Evolutionary conservation across 1,140 invertebrate species (phyloP).

Genomic region (Drosophila sturtevanti): DNA sequence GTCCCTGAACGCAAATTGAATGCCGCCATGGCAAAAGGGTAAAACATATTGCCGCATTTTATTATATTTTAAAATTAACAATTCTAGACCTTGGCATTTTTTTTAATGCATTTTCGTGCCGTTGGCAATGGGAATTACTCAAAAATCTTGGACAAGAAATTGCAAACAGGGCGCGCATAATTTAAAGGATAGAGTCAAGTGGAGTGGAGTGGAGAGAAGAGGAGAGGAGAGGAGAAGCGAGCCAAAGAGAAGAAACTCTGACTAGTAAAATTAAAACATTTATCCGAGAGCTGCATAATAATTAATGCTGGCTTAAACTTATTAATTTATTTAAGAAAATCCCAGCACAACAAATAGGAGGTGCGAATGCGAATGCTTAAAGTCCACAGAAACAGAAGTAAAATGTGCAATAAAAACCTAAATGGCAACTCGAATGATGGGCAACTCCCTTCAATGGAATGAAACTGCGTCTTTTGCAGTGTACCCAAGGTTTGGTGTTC

Average conservation of each 20-base stretch:
- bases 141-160: constrained; percentile 62
- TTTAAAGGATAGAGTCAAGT: no score
- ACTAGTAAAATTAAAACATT: constrained; percentile 77
- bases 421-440: constrained; percentile 35
- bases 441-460: constrained; percentile 9
- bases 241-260: constrained; percentile 35
- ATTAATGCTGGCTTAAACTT: constrained; percentile 75
- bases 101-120: constrained; percentile 66
- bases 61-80: constrained; percentile 69
- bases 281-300: constrained; percentile 70
- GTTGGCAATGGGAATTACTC: constrained; percentile 60
- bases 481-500: no score
- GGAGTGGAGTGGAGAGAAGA: not conserved
- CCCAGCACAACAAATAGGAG: constrained; percentile 46
- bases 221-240: constrained; percentile 14
- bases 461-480: constrained; percentile 30
- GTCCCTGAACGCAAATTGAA: constrained; percentile 51
- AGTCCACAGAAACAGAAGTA: constrained; percentile 36
- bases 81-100: constrained; percentile 40
- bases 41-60: constrained; percentile 62
- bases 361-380: constrained; percentile 62
- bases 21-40: constrained; percentile 29
- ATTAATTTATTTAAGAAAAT: constrained; percentile 73
- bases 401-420: constrained; percentile 41
- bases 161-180: constrained; percentile 64